Evolutionary conservation across 1,140 invertebrate species (phyloP).

Genomic region (Drosophila miranda): DNA sequence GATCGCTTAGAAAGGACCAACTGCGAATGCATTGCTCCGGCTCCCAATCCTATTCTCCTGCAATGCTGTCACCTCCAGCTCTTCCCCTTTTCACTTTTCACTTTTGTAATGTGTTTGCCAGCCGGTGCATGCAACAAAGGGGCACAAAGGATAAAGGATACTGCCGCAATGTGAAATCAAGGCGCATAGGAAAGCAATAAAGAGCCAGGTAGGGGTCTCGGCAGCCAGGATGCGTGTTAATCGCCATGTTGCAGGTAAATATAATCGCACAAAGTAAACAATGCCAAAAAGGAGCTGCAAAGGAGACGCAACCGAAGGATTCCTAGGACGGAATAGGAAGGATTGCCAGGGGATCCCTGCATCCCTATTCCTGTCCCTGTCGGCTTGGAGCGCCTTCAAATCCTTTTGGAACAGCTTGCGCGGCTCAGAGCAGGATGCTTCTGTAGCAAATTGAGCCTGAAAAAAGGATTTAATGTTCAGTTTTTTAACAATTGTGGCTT

Average conservation of each 20-base stretch:
- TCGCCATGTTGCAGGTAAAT: conserved; percentile 66
- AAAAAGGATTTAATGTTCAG: conserved; percentile 60
- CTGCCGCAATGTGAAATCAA: conserved; percentile 57
- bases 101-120: conserved; percentile 60
- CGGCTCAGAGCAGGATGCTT: conserved; percentile 52
- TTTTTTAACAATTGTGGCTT: conserved; percentile 65
- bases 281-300: conserved; percentile 30
- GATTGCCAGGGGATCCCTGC: conserved; percentile 15
- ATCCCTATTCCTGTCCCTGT: conserved; percentile 4
- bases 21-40: conserved; percentile 8
- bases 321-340: background rate
- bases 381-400: conserved; percentile 37
- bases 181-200: conserved; percentile 54
- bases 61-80: conserved; percentile 7
- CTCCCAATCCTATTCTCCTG: background rate
- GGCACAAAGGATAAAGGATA: conserved; percentile 59
- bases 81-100: conserved; percentile 33
- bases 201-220: conserved; percentile 20
- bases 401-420: conserved; percentile 62
- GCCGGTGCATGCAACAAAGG: conserved; percentile 64
- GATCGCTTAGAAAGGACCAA: conserved; percentile 19
- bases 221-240: conserved; percentile 52
- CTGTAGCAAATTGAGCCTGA: conserved; percentile 61
- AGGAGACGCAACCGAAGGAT: background rate
- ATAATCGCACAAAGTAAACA: conserved; percentile 64